Evolutionary conservation across 2,113 vertebrate species (phyloP).

Genomic region (Elanoides forficatus): DNA sequence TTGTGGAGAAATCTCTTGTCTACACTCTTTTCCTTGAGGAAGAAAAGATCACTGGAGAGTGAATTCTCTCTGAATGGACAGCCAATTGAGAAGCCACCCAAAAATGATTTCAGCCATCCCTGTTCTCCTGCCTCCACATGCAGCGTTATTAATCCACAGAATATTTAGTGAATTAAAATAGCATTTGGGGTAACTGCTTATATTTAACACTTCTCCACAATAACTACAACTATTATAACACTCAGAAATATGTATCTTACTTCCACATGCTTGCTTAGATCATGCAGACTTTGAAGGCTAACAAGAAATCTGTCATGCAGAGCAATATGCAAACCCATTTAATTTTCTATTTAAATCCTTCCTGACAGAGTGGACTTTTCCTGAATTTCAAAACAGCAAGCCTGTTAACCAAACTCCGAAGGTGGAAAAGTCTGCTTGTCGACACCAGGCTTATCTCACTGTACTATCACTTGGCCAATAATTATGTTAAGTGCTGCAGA

Average conservation of each 20-base stretch:
- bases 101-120: not conserved
- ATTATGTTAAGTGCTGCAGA: constrained; percentile 36
- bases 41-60: not conserved
- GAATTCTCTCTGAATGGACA: not conserved
- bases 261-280: constrained; percentile 28
- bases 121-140: not conserved
- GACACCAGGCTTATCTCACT: not conserved
- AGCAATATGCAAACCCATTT: constrained; percentile 46
- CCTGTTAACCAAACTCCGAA: not conserved
- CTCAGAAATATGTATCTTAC: constrained; percentile 3
- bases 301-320: constrained; percentile 38
- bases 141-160: not conserved
- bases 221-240: not conserved
- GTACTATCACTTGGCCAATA: constrained; percentile 13
- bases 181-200: not conserved
- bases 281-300: constrained; percentile 7
- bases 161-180: not conserved
- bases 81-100: not conserved
- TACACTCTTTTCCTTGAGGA: not conserved
- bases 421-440: constrained; percentile 15
- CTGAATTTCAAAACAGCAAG: constrained; percentile 47
- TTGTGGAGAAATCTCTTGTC: not conserved
- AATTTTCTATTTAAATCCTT: constrained; percentile 62
- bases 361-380: constrained; percentile 13
- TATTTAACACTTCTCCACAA: not conserved